A percentile compares a stretch with the other conserved stretches of the same genome.
These are phyloP conservation scores for Trinectes maculatus DNA, from an alignment of 2,113 vertebrate species.

Conservation along the genomic window DNA sequence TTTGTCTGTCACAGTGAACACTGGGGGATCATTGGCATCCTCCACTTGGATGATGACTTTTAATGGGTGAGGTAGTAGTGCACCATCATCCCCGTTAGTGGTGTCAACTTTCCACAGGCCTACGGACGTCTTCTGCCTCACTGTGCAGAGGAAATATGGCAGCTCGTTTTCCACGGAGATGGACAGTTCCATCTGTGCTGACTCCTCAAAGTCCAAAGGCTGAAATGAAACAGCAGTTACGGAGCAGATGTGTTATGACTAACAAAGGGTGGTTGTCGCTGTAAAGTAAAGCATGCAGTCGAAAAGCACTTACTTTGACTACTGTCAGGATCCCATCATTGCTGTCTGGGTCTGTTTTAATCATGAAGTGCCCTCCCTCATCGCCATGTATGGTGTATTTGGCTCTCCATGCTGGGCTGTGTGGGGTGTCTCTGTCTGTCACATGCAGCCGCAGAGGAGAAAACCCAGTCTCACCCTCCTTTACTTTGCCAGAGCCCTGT, in stretches of 20 bases:
- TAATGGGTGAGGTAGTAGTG: not conserved
- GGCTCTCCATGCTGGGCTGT: slow-evolving; percentile 61
- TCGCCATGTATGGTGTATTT: slow-evolving; percentile 64
- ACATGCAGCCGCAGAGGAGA: slow-evolving; percentile 56
- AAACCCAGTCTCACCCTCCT: slow-evolving; percentile 32
- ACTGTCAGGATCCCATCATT: slow-evolving; percentile 76
- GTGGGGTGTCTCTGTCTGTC: slow-evolving; percentile 51
- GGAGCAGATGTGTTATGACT: not conserved
- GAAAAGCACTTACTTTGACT: slow-evolving; percentile 34
- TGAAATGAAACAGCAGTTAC: slow-evolving; percentile 9
- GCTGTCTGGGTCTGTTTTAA: slow-evolving; percentile 63
- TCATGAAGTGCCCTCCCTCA: slow-evolving; percentile 20
- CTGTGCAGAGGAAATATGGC: slow-evolving; percentile 50
- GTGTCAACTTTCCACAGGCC: slow-evolving; percentile 62
- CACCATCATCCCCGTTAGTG: not conserved
- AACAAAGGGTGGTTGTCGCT: not conserved
- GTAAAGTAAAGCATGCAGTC: slow-evolving; percentile 7
- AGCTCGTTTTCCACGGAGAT: slow-evolving; percentile 61
- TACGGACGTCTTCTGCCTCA: slow-evolving; percentile 22
- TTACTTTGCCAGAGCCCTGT: slow-evolving; percentile 57
- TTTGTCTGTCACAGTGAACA: slow-evolving; percentile 12
- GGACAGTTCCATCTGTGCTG: slow-evolving; percentile 22
- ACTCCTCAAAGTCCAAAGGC: slow-evolving; percentile 62
- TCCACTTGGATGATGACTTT: slow-evolving; percentile 49
- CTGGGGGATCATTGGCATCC: slow-evolving; percentile 55